phyloP scores from a whole-genome alignment of 1,140 invertebrate species.

The Halictus rubicundus region DNA sequence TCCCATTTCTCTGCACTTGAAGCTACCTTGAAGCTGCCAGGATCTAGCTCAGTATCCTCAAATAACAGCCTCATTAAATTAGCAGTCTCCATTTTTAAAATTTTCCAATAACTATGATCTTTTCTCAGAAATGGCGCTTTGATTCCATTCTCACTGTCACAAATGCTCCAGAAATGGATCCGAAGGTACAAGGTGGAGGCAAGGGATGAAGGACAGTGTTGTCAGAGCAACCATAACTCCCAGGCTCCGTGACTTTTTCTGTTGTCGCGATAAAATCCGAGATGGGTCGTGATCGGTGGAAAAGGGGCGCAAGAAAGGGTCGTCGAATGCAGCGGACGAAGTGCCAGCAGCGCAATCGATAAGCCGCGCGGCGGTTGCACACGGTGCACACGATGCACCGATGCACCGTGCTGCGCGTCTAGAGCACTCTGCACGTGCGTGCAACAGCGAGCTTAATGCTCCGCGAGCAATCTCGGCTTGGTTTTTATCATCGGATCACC shows the following conservation, averaged over 20 bases:
- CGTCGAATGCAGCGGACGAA: neutral
- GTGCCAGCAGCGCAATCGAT: constrained; percentile 35
- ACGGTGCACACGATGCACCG: neutral
- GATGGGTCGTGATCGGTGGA: neutral
- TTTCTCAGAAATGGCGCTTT: too few species aligned
- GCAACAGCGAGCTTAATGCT: constrained; percentile 25
- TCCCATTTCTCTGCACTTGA: too few species aligned
- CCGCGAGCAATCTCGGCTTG: constrained; percentile 31
- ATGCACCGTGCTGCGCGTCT: neutral
- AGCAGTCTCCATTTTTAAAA: too few species aligned
- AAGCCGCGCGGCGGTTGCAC: constrained; percentile 24
- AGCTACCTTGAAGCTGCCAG: too few species aligned
- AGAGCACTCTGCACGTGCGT: neutral
- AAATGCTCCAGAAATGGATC: too few species aligned
- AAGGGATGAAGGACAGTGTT: neutral
- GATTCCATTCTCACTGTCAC: too few species aligned
- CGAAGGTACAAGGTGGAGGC: too few species aligned
- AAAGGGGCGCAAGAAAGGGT: constrained; percentile 10
- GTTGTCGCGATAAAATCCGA: constrained; percentile 18
- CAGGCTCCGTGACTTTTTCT: neutral
- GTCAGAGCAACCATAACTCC: neutral
- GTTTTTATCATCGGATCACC: constrained; percentile 49
- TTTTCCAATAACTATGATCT: too few species aligned
- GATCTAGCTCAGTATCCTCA: too few species aligned
- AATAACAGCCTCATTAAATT: too few species aligned